Conservation (phyloP, 2,797 vertebrate species). For the Crax fasciolata region DNA sequence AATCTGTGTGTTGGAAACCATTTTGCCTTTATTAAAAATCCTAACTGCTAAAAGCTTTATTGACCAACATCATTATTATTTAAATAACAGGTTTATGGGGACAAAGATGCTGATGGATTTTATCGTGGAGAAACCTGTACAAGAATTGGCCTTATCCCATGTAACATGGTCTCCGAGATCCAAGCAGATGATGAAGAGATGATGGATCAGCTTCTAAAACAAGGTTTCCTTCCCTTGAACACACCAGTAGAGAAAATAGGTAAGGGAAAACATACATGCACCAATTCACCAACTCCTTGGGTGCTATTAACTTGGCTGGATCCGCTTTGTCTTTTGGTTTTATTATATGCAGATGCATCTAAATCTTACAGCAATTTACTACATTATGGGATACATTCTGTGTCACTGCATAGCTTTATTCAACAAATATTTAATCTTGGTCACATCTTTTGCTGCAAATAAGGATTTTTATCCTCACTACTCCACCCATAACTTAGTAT, state of each 20-base stretch:
- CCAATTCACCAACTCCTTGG: background rate
- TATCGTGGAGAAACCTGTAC: slow-evolving; percentile 94
- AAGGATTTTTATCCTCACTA: background rate
- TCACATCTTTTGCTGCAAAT: background rate
- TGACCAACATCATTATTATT: fast-evolving
- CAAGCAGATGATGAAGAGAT: slow-evolving; percentile 96
- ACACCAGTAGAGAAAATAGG: slow-evolving; percentile 96
- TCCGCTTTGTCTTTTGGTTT: background rate
- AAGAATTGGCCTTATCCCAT: slow-evolving; percentile 93
- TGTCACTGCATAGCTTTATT: background rate
- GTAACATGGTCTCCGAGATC: slow-evolving; percentile 99
- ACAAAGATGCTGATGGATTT: slow-evolving; percentile 97
- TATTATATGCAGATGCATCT: background rate
- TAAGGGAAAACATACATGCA: background rate
- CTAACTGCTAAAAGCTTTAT: background rate
- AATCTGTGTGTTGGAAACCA: background rate
- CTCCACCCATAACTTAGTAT: background rate
- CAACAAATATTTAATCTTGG: background rate
- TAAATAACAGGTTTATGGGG: slow-evolving; percentile 91
- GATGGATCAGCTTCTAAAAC: slow-evolving; percentile 95
- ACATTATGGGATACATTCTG: background rate
- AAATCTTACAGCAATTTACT: background rate
- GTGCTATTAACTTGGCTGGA: background rate
- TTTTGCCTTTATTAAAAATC: background rate
- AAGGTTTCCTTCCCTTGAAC: slow-evolving; percentile 96